Evolutionary conservation across 2,888 invertebrate species (phyloP), one percentile per base, ranked within the genome.

Genomic region (Andrena marginata): DNA sequence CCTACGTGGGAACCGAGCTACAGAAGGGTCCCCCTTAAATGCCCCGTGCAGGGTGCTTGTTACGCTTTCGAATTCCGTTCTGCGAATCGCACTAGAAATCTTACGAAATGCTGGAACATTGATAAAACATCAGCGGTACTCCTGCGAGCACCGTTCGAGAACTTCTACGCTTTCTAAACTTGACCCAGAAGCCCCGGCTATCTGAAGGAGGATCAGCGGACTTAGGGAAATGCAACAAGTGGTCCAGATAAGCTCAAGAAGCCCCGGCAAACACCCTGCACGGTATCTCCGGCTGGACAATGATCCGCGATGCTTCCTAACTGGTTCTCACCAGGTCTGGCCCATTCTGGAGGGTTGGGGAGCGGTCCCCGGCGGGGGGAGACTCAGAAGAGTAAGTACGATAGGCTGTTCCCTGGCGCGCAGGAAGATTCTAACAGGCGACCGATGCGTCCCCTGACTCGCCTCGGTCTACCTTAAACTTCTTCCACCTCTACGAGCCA

Each of bases 191-290:
- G 42, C 42, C 42, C 3, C 5, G 42, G 0, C 4, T 16, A 4
- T 16, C 42, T 16, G 0, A 42, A 0, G 10, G 26, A 26, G 10
- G 23, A 56, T 23, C 5, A 26, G 6, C 20, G 31, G 16, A 48
- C 51, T 10, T 54, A 54, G 26, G 29, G 29, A 13, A 26, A 1
- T 26, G 62, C 6, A 26, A 63, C 20, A 33, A 31, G 23, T n/a
- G 10, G 10, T 10, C 10, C 2, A 7, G 51, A 26, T 3, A 8
- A 26, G n/a, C 13, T 23, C 8, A 16, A 56, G 29, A 63, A 20
- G 51, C 20, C 48, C 54, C 42, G 48, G 72, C 59, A 65, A 77
- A 64, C 77, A 74, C 77, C 74, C 74, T 77, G 59, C 74, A 77
- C 23, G 13, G 42, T 64, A 26, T 13, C 23, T 10, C 23, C 20